Base-by-base conservation (phyloP, 2,113 vertebrate species). In the Thamnaconus septentrionalis region DNA sequence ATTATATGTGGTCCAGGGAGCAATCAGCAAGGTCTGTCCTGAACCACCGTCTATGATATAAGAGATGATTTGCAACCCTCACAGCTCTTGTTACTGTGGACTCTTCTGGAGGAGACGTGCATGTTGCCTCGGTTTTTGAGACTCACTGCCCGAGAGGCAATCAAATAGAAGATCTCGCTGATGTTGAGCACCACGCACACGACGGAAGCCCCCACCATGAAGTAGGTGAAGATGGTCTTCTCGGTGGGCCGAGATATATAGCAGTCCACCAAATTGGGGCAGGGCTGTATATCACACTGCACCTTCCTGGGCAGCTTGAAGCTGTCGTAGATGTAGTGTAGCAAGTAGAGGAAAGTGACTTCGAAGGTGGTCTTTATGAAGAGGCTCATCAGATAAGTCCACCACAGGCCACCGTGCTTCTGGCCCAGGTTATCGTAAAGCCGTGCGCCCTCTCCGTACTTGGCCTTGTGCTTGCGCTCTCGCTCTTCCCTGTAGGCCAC, bases 341-440 rank as follows among this genome's bases (percentile, higher is more conserved):
- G 91, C 63, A 93, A 18, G 66, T 92, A 93, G 66, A 94, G 89
- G 59, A 94, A 95, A 0, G 54, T 57, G 0, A 90, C 49, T 73
- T 94, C 93, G 0, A 93, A 90, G 0, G 70, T 8, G 0, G 89
- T 92, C 81, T 94, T 94, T 59, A 90, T 83, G 71, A 94, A 80
- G 43, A 95, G 90, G 8, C 92, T 94, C 8, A 93, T 68, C 8
- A 94, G 65, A 3, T 96, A 96, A 0, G 95, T 97, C 95, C 94
- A 98, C 95, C 94, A 97, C 8, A 98, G 88, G 0, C 95, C 94
- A 0, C 94, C 95, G 0, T 87, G 88, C 81, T 96, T 96, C 85
- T 97, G 95, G 59, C 93, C 90, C 0, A 89, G 83, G 83, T 95
- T 64, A 57, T 74, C 48, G 11, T 94, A 94, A 48, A 92, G 68